A percentile compares a stretch with the other conserved stretches of the same genome.
Conservation (phyloP, 2,888 invertebrate species). For the Falcaria lacertinaria region DNA sequence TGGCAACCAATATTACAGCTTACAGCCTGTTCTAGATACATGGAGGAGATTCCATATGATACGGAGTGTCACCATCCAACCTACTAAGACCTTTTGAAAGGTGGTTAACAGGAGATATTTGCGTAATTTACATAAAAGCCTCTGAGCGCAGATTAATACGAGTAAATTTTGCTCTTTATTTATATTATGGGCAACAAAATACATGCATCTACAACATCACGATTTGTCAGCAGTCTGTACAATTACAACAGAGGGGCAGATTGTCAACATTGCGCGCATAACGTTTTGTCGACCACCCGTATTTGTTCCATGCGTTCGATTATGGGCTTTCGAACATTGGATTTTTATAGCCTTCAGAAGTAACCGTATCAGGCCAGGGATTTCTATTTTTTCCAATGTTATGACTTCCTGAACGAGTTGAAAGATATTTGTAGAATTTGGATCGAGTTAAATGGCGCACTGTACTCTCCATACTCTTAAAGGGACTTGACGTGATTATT, state of each 20-base stretch:
- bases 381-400: slow-evolving; percentile 35
- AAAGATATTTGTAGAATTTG: slow-evolving; percentile 18
- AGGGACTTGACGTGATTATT: too few relatives aligned
- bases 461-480: too few relatives aligned
- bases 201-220: neutral
- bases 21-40: too few relatives aligned
- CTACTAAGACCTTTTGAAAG: too few relatives aligned
- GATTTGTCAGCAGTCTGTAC: neutral
- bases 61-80: too few relatives aligned
- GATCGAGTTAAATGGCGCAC: neutral
- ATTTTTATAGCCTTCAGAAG: slow-evolving; percentile 63
- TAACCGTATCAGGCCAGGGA: slow-evolving; percentile 45
- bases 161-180: too few relatives aligned
- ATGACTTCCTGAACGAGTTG: slow-evolving; percentile 35
- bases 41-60: too few relatives aligned
- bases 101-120: too few relatives aligned
- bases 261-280: slow-evolving; percentile 59
- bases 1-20: too few relatives aligned
- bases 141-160: too few relatives aligned
- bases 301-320: slow-evolving; percentile 56
- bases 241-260: slow-evolving; percentile 24
- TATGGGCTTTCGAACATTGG: slow-evolving; percentile 41
- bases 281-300: slow-evolving; percentile 67
- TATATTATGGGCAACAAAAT: too few relatives aligned
- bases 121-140: too few relatives aligned